phyloP scores from a whole-genome alignment of 2,113 vertebrate species.

The Recurvirostra avosetta region DNA sequence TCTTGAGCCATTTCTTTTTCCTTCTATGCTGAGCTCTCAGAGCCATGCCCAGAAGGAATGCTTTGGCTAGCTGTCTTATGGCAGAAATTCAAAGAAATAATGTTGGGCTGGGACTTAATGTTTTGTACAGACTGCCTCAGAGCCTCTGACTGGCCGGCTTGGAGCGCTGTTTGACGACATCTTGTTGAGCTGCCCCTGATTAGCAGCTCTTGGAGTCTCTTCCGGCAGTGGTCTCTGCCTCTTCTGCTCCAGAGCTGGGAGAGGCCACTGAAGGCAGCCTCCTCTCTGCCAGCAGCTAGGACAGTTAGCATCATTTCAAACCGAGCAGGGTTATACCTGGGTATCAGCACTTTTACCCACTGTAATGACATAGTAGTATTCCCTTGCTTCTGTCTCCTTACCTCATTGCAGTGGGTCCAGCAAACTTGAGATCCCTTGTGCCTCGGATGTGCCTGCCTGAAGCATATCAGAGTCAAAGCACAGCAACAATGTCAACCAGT shows the following conservation, averaged over 20 bases:
- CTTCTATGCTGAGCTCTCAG: not conserved
- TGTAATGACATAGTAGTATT: not conserved
- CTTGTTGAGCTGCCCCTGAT: not conserved
- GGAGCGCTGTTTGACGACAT: not conserved
- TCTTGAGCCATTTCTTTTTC: not conserved
- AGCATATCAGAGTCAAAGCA: not conserved
- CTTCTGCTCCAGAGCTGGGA: not conserved
- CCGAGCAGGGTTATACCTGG: not conserved
- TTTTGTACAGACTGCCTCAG: not conserved
- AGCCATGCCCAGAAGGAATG: not conserved
- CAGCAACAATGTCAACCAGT: too few relatives aligned
- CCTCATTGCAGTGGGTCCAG: not conserved
- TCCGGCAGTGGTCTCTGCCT: not conserved
- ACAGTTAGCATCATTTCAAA: not conserved
- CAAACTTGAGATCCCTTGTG: not conserved
- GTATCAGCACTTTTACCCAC: not conserved
- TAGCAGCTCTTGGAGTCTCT: not conserved
- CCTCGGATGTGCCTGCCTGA: not conserved
- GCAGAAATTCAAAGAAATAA: not conserved
- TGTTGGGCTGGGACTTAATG: not conserved
- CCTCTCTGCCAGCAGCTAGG: not conserved
- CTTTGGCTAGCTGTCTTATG: not conserved
- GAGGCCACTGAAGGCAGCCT: not conserved
- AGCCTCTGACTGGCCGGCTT: not conserved
- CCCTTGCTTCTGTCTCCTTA: not conserved